Percentiles rank a stretch among this genome's conserved stretches.
Evolutionary conservation across 2,888 invertebrate species (phyloP).

Genomic region (Polydrusus pterygomalis): DNA sequence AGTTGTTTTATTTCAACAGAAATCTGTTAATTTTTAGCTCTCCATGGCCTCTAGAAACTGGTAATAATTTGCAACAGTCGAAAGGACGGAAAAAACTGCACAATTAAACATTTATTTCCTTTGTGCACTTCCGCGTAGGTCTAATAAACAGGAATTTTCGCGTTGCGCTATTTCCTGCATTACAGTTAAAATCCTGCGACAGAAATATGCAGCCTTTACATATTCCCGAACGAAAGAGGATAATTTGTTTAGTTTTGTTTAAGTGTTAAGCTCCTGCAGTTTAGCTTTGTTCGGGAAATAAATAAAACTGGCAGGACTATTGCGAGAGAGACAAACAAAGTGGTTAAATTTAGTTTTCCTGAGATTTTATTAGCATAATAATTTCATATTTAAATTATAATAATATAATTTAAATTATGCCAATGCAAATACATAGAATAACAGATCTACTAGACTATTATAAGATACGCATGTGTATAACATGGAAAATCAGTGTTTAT

Average conservation of each 20-base stretch:
- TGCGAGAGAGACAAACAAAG: too few species aligned
- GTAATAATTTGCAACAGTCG: constrained; percentile 26
- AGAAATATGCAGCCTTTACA: constrained; percentile 19
- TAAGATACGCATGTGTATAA: too few species aligned
- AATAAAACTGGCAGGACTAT: not conserved
- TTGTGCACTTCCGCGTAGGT: constrained; percentile 29
- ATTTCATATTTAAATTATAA: too few species aligned
- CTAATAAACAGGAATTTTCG: constrained; percentile 41
- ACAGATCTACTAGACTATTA: too few species aligned
- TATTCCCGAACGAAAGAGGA: constrained; percentile 15
- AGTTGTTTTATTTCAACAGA: constrained; percentile 5
- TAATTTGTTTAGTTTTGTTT: constrained; percentile 30
- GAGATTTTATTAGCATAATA: too few species aligned
- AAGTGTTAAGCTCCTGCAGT: constrained; percentile 13
- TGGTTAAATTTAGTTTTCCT: too few species aligned
- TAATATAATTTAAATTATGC: too few species aligned
- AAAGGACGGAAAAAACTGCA: constrained; percentile 29
- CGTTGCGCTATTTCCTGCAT: constrained; percentile 30
- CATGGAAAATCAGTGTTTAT: too few species aligned
- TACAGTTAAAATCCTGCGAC: constrained; percentile 34
- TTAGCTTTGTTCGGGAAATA: constrained; percentile 18
- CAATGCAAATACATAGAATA: too few species aligned
- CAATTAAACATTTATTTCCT: constrained; percentile 43
- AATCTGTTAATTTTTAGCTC: constrained; percentile 25
- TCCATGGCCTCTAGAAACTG: not conserved